Conservation (phyloP, 2,113 vertebrate genomes). For the Maccullochella peelii region DNA sequence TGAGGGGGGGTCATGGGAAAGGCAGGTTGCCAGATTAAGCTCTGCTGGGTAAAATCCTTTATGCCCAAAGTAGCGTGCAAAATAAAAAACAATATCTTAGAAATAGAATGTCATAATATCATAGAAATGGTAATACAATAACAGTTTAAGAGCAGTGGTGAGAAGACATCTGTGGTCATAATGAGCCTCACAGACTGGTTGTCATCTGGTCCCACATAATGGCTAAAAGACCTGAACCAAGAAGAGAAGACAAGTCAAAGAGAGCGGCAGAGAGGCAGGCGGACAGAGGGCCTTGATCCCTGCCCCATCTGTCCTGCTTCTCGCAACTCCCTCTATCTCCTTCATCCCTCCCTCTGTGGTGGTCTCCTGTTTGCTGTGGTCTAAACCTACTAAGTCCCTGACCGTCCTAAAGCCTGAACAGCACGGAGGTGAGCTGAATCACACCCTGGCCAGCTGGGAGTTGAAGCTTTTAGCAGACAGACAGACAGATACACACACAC, state of each 20-base stretch:
- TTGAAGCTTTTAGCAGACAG: slow-evolving; percentile 42
- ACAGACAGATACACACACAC: background rate
- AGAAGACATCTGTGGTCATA: slow-evolving; percentile 49
- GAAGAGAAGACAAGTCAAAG: slow-evolving; percentile 56
- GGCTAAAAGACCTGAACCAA: slow-evolving; percentile 56
- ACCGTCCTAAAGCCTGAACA: slow-evolving; percentile 57
- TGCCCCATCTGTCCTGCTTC: slow-evolving; percentile 79
- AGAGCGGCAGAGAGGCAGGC: slow-evolving; percentile 58
- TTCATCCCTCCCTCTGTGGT: slow-evolving; percentile 53
- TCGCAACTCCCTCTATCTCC: slow-evolving; percentile 55
- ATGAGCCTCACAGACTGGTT: slow-evolving; percentile 42
- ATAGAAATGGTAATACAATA: background rate
- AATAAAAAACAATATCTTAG: slow-evolving; percentile 5
- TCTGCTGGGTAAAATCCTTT: slow-evolving; percentile 41
- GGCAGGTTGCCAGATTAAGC: slow-evolving; percentile 59
- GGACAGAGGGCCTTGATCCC: slow-evolving; percentile 73
- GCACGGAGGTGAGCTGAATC: slow-evolving; percentile 63
- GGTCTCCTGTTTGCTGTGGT: slow-evolving; percentile 66
- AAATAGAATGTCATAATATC: background rate
- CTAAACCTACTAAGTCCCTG: slow-evolving; percentile 59
- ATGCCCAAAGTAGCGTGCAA: slow-evolving; percentile 18
- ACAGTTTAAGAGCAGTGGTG: slow-evolving; percentile 26
- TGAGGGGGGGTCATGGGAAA: slow-evolving; percentile 63
- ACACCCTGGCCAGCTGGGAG: slow-evolving; percentile 52
- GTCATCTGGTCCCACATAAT: slow-evolving; percentile 57